Evolutionary conservation across 2,888 invertebrate species (phyloP).

Genomic region (Melieria omissa): DNA sequence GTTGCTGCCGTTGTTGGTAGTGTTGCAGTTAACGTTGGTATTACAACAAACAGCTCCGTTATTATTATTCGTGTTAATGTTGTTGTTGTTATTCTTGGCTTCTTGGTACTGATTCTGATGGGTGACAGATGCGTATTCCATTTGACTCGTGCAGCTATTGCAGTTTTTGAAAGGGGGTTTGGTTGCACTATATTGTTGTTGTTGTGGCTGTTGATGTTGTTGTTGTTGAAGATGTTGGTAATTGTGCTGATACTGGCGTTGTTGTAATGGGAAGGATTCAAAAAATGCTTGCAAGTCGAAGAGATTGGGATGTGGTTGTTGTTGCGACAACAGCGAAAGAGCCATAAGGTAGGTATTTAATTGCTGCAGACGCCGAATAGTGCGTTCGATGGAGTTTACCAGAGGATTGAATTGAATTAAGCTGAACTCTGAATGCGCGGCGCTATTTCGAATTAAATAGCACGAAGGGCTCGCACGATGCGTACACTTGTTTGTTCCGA

Average conservation of each 20-base stretch:
- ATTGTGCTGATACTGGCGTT: constrained; percentile 45
- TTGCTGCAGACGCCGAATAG: too few species aligned
- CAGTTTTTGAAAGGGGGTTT: constrained; percentile 48
- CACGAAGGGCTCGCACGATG: too few species aligned
- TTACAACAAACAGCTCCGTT: constrained; percentile 28
- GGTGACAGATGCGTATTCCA: constrained; percentile 58
- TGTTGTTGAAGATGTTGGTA: constrained; percentile 48
- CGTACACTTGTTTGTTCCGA: too few species aligned
- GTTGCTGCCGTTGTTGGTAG: constrained; percentile 20
- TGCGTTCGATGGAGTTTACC: too few species aligned
- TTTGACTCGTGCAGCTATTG: constrained; percentile 55
- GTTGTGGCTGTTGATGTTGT: constrained; percentile 42
- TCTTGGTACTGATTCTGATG: constrained; percentile 55
- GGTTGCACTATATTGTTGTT: constrained; percentile 46
- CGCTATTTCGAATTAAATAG: too few species aligned
- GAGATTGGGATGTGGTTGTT: constrained; percentile 58
- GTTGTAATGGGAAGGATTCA: constrained; percentile 55
- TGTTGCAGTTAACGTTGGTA: constrained; percentile 16
- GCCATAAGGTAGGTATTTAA: constrained; percentile 62
- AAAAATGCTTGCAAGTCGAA: constrained; percentile 64
- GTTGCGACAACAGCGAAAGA: constrained; percentile 62
- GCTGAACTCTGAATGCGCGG: too few species aligned
- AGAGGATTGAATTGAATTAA: too few species aligned
- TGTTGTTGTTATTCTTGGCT: constrained; percentile 53
- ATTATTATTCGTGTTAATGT: constrained; percentile 37